Evolutionary conservation across 2,888 invertebrate genomes (phyloP).

Genomic region (Acleris literana): DNA sequence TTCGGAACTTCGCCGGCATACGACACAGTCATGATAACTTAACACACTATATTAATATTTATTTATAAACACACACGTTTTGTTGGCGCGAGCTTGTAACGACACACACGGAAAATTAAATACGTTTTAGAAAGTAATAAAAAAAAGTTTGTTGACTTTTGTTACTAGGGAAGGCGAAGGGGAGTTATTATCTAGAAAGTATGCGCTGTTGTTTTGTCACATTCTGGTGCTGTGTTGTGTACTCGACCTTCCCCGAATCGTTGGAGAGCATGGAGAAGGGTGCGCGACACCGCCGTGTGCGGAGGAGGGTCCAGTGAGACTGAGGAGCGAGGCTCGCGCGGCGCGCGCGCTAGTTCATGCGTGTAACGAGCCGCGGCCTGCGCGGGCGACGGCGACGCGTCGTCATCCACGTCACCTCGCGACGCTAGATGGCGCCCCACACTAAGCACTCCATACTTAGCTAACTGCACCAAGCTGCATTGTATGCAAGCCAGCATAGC

Average conservation of each 20-base stretch:
- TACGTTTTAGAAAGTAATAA: conserved; percentile 80
- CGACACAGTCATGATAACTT: conserved; percentile 90
- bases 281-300: conserved; percentile 65
- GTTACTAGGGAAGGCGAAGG: conserved; percentile 68
- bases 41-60: conserved; percentile 74
- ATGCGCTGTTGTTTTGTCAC: conserved; percentile 66
- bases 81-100: conserved; percentile 71
- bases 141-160: conserved; percentile 65
- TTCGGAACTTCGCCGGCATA: conserved; percentile 96
- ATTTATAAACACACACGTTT: conserved; percentile 78
- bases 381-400: conserved; percentile 43
- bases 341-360: conserved; percentile 46
- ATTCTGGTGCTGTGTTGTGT: conserved; percentile 74
- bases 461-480: conserved; percentile 23
- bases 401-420: conserved; percentile 34
- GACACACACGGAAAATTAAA: conserved; percentile 80
- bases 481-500: conserved; percentile 24
- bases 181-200: conserved; percentile 62
- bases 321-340: conserved; percentile 52
- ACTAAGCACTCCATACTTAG: conserved; percentile 8
- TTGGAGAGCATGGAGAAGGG: conserved; percentile 56
- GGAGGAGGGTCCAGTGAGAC: conserved; percentile 63
- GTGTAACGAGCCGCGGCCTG: conserved; percentile 47
- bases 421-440: conserved; percentile 51
- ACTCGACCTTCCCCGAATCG: conserved; percentile 65